Evolutionary conservation across 1,140 invertebrate species (phyloP).

Genomic region (Heliconius eleuchia): DNA sequence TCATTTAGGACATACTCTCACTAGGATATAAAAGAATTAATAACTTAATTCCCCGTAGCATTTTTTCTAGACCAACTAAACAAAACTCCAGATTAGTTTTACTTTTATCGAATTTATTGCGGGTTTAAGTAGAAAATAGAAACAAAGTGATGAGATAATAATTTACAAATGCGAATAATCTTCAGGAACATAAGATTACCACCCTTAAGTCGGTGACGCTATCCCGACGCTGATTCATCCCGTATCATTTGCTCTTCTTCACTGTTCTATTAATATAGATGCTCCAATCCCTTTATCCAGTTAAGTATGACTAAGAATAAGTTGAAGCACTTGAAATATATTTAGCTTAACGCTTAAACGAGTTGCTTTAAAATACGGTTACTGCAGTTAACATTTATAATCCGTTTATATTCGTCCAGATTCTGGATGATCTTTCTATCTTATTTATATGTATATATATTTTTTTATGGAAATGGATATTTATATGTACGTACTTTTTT

Average conservation of each 20-base stretch:
- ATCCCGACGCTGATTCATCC: background rate
- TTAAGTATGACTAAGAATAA: conserved; percentile 26
- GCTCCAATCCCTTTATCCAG: conserved; percentile 15
- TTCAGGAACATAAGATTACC: background rate
- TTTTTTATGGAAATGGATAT: no score
- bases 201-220: background rate
- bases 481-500: no score
- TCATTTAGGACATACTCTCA: no score
- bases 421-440: no score
- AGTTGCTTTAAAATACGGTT: conserved; percentile 15
- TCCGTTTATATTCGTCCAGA: background rate
- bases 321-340: conserved; percentile 20
- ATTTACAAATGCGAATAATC: background rate
- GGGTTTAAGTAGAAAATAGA: no score
- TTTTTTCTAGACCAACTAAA: no score
- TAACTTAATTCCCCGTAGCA: no score
- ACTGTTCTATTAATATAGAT: conserved; percentile 10
- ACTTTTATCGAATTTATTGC: no score
- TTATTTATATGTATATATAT: no score
- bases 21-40: no score
- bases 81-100: no score
- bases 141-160: background rate
- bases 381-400: conserved; percentile 16
- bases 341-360: conserved; percentile 11
- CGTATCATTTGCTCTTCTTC: background rate